Conservation (phyloP, 2,888 invertebrate genomes). For the Mechanitis messenoides region DNA sequence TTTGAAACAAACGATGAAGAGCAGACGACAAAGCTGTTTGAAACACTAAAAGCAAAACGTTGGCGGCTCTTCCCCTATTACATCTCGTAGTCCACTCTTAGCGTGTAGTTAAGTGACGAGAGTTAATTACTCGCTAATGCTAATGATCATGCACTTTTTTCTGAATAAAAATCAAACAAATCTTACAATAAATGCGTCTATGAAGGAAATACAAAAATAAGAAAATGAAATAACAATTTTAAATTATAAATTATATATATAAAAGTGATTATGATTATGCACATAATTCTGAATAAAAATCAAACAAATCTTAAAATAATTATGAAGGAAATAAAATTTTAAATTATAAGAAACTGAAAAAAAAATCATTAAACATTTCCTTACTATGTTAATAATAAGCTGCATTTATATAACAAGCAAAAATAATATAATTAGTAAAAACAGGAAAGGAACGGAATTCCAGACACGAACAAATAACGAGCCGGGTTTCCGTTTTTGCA, state of each 20-base stretch:
- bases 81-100: conserved; percentile 20
- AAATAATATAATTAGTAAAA: no score
- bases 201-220: no score
- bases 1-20: conserved; percentile 19
- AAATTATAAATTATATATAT: no score
- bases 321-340: no score
- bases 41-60: conserved; percentile 10
- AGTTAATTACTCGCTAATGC: conserved; percentile 22
- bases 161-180: conserved; percentile 13
- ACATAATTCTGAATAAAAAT: no score
- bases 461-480: neutral
- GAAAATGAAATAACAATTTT: no score
- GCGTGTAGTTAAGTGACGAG: conserved; percentile 19
- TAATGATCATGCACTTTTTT: conserved; percentile 16
- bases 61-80: conserved; percentile 15
- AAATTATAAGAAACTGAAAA: no score
- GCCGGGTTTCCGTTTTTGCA: neutral
- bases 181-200: neutral
- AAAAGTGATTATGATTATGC: no score
- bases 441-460: neutral
- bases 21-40: conserved; percentile 7
- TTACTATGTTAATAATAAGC: no score
- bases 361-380: no score
- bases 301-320: no score
- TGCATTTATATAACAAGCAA: no score